A percentile compares a stretch with the other conserved stretches of the same genome.
Evolutionary conservation across 37 sponge, comb jelly and placozoan genomes (phyloP).

Genomic region (Hexactinellida sp.): DNA sequence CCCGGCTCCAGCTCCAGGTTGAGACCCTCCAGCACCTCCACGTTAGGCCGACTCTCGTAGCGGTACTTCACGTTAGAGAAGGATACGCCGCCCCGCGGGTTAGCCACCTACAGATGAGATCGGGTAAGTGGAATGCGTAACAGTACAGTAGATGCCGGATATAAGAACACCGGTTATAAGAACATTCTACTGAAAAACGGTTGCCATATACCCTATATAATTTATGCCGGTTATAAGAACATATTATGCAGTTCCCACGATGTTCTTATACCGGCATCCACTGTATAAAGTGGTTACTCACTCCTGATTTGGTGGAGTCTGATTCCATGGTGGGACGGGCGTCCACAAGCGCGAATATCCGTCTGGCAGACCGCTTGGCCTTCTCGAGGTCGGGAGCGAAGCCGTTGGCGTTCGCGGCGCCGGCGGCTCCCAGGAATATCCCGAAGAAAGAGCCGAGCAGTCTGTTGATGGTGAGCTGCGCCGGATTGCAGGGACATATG

Average conservation of each 20-base stretch:
- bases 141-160: too few relatives aligned
- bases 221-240: too few relatives aligned
- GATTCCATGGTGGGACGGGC: not conserved
- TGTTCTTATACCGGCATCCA: too few relatives aligned
- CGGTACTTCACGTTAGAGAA: not conserved
- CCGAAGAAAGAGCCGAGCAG: not conserved
- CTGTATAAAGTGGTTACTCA: not conserved
- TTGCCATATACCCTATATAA: too few relatives aligned
- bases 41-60: not conserved
- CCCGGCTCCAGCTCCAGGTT: slow-evolving; percentile 38
- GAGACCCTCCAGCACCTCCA: slow-evolving; percentile 34
- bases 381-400: not conserved
- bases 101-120: not conserved
- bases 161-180: too few relatives aligned
- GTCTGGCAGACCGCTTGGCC: not conserved
- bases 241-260: too few relatives aligned
- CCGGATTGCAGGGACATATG: not conserved
- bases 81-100: not conserved
- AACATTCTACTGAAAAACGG: too few relatives aligned
- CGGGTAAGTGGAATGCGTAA: too few relatives aligned
- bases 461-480: not conserved
- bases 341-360: slow-evolving; percentile 1
- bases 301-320: slow-evolving; percentile 10
- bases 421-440: not conserved
- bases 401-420: not conserved